These are phyloP conservation scores for Malacoctenus gilli DNA, from an alignment of 2,797 vertebrate genomes.

Conservation along the genomic window DNA sequence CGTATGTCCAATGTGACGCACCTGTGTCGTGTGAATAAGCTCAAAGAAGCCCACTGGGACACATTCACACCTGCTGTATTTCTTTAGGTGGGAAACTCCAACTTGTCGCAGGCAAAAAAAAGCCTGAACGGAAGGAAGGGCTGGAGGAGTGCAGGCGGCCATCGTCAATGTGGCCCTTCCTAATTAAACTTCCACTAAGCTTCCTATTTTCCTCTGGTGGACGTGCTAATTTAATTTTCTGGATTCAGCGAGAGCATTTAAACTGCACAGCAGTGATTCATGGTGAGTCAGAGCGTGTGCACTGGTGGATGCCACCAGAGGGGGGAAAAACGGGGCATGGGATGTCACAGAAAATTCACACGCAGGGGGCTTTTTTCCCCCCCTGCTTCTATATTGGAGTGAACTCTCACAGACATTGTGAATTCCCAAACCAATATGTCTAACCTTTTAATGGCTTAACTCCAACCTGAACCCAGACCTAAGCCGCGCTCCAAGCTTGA, in stretches of 20 bases:
- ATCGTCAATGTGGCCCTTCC: not conserved
- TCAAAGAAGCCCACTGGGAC: not conserved
- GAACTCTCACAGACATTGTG: no score
- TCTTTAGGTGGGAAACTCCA: not conserved
- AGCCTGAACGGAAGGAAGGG: not conserved
- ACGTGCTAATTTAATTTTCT: constrained; percentile 3
- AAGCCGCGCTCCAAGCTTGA: no score
- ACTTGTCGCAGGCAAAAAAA: no score
- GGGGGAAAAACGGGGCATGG: not conserved
- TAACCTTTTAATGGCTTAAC: no score
- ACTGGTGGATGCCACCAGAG: constrained; percentile 1
- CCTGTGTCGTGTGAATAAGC: not conserved
- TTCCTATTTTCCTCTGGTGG: constrained; percentile 4
- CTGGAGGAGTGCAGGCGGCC: not conserved
- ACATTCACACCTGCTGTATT: not conserved
- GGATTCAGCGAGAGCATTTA: constrained; percentile 9
- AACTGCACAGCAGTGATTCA: not conserved
- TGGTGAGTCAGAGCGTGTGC: not conserved
- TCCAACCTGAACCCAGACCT: no score
- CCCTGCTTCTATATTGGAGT: no score
- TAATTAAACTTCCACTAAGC: constrained; percentile 5
- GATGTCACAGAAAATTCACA: not conserved
- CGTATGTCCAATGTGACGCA: no score
- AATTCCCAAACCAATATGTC: not conserved
- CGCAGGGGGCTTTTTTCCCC: no score